A percentile compares a stretch with the other conserved stretches of the same genome.
phyloP scores from a whole-genome alignment of 2,113 vertebrate genomes.

The Eupsittula cactorum region DNA sequence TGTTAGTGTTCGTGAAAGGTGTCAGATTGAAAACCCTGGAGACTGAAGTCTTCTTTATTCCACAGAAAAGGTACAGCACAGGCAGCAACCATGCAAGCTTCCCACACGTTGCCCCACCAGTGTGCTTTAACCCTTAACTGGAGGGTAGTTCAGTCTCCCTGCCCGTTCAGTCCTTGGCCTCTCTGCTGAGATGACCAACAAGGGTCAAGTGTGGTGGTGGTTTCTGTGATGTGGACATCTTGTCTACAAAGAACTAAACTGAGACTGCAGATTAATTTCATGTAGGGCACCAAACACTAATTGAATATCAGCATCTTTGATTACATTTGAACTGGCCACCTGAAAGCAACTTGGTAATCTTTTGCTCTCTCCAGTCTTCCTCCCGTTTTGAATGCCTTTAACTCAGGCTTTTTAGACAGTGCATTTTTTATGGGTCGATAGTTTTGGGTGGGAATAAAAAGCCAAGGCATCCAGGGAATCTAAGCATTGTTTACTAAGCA shows the following conservation, averaged over 20 bases:
- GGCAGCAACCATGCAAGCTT: conserved; percentile 63
- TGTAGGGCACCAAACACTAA: conserved; percentile 26
- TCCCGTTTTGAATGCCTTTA: conserved; percentile 49
- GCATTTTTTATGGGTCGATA: conserved; percentile 28
- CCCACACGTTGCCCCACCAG: conserved; percentile 59
- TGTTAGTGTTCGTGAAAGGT: conserved; percentile 71
- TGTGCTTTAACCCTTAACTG: conserved; percentile 53
- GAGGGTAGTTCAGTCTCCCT: conserved; percentile 69
- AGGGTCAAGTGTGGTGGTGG: conserved; percentile 59
- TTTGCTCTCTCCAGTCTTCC: conserved; percentile 42
- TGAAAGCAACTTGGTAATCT: conserved; percentile 41
- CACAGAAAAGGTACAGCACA: conserved; percentile 74
- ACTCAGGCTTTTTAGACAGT: conserved; percentile 61
- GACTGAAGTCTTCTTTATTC: conserved; percentile 76
- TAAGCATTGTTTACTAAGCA: neutral
- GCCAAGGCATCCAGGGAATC: neutral
- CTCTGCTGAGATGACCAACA: conserved; percentile 49
- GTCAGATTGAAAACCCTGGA: conserved; percentile 75
- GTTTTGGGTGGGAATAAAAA: conserved; percentile 33
- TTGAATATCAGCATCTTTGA: conserved; percentile 10
- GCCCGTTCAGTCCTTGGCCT: conserved; percentile 47
- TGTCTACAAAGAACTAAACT: conserved; percentile 7
- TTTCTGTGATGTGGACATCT: conserved; percentile 56
- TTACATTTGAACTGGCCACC: conserved; percentile 25
- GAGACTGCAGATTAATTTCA: conserved; percentile 38